Base-by-base conservation (phyloP, 2,113 vertebrate genomes). In the Leptodactylus fuscus region DNA sequence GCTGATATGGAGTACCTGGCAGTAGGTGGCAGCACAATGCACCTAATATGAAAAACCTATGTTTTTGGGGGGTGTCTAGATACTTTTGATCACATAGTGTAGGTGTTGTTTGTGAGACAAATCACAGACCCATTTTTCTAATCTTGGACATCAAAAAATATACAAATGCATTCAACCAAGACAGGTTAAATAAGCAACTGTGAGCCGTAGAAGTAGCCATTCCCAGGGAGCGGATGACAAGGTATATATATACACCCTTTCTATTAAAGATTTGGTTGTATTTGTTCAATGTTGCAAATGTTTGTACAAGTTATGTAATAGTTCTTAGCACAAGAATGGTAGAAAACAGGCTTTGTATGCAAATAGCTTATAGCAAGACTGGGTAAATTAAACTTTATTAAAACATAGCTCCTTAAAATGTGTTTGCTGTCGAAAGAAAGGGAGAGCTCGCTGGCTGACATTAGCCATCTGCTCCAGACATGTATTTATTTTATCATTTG, bases 321-420 rank as follows among this genome's bases (percentile, higher is more conserved):
- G 53, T 49, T 69, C 60, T 69, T 65, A 32, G 29, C 36, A 18
- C 1, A 6, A 75, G 34, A 60, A 41, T 27, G 32, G 38, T 32
- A 8, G 74, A 83, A 69, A 34, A 62, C 34, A 62, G 36, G 20
- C 60, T 69, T 53, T 77, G 55, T 67, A 78, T 65, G 75, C 48
- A 77, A 77, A 85, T 69, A 67, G 60, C 55, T 77, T 85, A 51
- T 46, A 36, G 32, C 8, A 29, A 84, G 73, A 75, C 82, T 76
- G 60, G 73, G 60, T 85, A 85, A 69, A 85, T 78, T 78, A 78
- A 85, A 70, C 83, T 85, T 85, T 85, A 85, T 85, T 85, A 85
- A 85, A 85, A 78, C 83, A 85, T 84, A 76, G 65, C 83, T 85
- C 58, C 75, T 85, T 85, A 85, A 85, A 85, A 85, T 85, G 74